Evolutionary conservation across 2,888 invertebrate genomes (phyloP).

Genomic region (Gastrophysa polygoni): DNA sequence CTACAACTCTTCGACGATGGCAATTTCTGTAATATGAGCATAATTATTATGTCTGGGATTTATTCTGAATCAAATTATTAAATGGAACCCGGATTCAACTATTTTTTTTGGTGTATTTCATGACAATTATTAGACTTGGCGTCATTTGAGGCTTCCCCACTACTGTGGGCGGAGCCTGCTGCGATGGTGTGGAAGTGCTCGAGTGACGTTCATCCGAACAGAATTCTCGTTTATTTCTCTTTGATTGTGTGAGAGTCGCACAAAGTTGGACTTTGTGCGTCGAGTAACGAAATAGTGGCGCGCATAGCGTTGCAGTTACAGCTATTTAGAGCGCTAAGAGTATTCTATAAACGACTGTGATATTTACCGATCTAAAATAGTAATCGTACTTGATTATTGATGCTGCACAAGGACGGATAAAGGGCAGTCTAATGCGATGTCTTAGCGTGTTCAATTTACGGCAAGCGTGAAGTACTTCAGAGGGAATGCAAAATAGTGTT

Average conservation of each 20-base stretch:
- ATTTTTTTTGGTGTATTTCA: no score
- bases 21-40: no score
- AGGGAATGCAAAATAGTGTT: constrained; percentile 19
- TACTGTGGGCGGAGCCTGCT: no score
- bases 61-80: no score
- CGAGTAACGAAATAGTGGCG: constrained; percentile 14
- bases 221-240: not conserved
- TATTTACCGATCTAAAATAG: constrained; percentile 52
- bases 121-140: no score
- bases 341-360: constrained; percentile 58
- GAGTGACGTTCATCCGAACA: not conserved
- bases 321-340: constrained; percentile 57
- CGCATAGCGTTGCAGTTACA: constrained; percentile 57
- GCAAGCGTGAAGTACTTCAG: constrained; percentile 10
- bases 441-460: constrained; percentile 48
- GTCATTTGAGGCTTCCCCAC: no score
- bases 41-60: no score
- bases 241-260: not conserved
- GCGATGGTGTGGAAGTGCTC: not conserved
- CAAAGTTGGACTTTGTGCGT: not conserved
- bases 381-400: constrained; percentile 37
- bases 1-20: not conserved
- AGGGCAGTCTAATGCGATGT: constrained; percentile 50
- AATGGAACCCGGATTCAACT: no score
- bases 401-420: constrained; percentile 42